These are phyloP conservation scores for Scleropages formosus DNA, from an alignment of 2,797 vertebrate genomes.

Conservation along the genomic window DNA sequence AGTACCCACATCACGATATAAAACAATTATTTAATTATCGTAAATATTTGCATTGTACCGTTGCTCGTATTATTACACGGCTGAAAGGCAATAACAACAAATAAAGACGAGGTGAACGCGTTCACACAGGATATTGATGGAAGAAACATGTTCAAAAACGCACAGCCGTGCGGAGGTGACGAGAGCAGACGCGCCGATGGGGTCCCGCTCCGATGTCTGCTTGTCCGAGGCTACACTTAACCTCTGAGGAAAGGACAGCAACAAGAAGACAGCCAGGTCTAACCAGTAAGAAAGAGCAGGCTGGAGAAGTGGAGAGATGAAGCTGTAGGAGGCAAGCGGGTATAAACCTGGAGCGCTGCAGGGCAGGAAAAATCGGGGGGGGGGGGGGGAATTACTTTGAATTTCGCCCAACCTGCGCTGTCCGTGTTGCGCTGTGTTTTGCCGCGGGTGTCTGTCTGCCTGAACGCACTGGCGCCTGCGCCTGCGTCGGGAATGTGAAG, in stretches of 20 bases:
- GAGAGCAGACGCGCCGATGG: neutral
- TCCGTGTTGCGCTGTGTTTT: neutral
- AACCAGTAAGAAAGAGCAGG: neutral
- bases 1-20: no score
- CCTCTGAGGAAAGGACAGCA: neutral
- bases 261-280: conserved; percentile 12
- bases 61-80: no score
- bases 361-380: neutral
- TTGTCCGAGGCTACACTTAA: conserved; percentile 3
- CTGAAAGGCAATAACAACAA: no score
- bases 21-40: no score
- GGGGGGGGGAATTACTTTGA: neutral
- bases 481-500: neutral
- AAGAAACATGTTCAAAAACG: no score
- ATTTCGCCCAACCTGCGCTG: conserved; percentile 6
- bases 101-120: no score
- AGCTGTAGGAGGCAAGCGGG: no score
- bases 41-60: no score
- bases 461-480: neutral
- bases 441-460: conserved; percentile 4
- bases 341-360: no score
- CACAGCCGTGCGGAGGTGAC: no score
- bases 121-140: no score
- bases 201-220: neutral
- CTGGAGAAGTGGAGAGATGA: neutral